A percentile compares a stretch with the other conserved stretches of the same genome.
Conservation (phyloP, 2,113 vertebrate species). For the Shinisaurus crocodilurus region DNA sequence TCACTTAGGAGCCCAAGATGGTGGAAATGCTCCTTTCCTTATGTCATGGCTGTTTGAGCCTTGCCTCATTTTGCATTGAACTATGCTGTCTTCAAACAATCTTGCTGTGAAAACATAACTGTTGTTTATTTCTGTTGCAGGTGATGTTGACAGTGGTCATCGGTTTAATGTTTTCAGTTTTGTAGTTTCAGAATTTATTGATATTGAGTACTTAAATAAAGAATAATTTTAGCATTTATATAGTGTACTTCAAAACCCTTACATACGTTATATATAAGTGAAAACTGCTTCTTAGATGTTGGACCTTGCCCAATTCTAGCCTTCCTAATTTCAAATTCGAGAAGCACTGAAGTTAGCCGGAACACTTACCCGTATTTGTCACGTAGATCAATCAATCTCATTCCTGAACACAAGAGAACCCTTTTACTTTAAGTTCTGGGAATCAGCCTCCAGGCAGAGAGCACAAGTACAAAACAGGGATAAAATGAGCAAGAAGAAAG, state of each 20-base stretch:
- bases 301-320: too few species aligned
- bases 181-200: neutral
- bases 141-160: neutral
- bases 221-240: neutral
- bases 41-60: neutral
- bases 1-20: neutral
- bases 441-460: neutral
- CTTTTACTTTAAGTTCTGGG: neutral
- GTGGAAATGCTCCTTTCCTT: neutral
- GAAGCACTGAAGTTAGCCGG: neutral
- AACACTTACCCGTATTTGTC: neutral
- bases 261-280: neutral
- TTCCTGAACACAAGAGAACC: neutral
- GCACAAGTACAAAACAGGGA: neutral
- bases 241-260: neutral
- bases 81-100: neutral
- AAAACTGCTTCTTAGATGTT: neutral
- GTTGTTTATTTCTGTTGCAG: neutral
- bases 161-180: neutral
- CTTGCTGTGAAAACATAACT: neutral
- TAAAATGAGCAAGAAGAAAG: neutral
- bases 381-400: neutral
- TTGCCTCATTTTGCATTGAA: neutral
- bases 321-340: neutral
- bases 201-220: neutral